Evolutionary conservation across 1,140 invertebrate species (phyloP).

Genomic region (Geopemphigus sp.): DNA sequence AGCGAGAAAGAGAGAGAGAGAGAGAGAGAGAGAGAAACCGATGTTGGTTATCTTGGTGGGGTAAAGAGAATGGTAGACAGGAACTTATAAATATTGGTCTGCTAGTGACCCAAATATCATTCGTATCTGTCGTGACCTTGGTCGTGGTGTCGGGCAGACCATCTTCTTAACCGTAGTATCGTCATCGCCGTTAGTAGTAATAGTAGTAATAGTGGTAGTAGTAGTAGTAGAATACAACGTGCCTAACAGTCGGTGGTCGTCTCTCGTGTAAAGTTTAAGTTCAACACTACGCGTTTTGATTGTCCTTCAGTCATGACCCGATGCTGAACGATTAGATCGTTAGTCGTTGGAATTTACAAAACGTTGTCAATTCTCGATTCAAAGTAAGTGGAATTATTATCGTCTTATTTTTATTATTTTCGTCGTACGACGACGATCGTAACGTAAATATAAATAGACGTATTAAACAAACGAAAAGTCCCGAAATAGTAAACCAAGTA

Average conservation of each 20-base stretch:
- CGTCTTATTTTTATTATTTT: no score
- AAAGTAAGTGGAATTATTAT: constrained; percentile 2
- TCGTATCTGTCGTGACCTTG: constrained; percentile 44
- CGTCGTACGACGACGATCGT: no score
- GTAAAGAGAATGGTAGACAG: constrained; percentile 29
- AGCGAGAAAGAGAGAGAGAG: background rate
- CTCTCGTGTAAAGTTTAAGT: background rate
- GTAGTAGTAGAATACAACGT: background rate
- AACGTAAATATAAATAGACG: no score
- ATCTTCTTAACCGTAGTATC: constrained; percentile 25
- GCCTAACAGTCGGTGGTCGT: background rate
- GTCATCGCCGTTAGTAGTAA: background rate
- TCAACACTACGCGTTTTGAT: background rate
- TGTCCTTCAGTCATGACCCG: background rate
- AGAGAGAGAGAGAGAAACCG: background rate
- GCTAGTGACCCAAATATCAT: constrained; percentile 44
- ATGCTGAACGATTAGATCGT: constrained; percentile 2
- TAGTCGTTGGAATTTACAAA: background rate
- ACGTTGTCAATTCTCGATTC: background rate
- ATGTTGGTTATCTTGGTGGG: background rate
- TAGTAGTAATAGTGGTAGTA: no score
- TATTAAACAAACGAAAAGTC: no score
- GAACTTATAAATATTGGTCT: constrained; percentile 48
- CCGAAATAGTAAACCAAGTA: background rate
- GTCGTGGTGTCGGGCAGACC: constrained; percentile 17